phyloP scores from a whole-genome alignment of 1,140 invertebrate genomes.

The Heliconius hermathena region DNA sequence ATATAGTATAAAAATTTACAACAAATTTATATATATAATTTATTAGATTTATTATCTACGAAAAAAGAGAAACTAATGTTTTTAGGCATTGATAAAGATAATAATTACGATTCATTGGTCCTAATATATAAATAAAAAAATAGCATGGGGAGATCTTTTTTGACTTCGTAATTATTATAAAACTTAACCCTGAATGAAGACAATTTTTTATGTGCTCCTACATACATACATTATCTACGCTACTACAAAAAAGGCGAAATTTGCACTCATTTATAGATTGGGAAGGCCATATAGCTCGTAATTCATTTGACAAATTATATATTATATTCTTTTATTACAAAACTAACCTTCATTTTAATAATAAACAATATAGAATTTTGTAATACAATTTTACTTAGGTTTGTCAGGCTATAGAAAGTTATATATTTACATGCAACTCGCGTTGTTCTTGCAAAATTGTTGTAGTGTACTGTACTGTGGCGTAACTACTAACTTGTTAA shows the following conservation, averaged over 20 bases:
- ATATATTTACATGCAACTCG: conserved; percentile 21
- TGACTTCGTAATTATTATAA: no score
- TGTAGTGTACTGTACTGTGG: background rate
- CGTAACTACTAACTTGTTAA: conserved; percentile 2
- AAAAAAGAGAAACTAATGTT: no score
- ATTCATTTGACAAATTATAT: background rate
- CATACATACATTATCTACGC: background rate
- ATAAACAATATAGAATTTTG: conserved; percentile 16
- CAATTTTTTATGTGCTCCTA: no score
- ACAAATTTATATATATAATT: no score
- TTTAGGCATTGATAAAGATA: no score
- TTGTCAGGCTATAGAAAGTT: conserved; percentile 26
- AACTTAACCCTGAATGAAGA: no score
- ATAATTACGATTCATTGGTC: no score
- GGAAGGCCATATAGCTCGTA: background rate
- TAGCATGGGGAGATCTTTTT: no score
- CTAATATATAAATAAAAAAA: no score
- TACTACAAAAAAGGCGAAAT: background rate
- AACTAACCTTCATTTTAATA: background rate
- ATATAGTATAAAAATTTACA: no score
- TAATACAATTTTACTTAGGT: conserved; percentile 10
- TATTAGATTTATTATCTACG: no score
- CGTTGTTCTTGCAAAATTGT: background rate
- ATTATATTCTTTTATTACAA: background rate
- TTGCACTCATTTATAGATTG: background rate